phyloP scores from a whole-genome alignment of 2,888 invertebrate genomes.

The Macrosiphum euphorbiae region DNA sequence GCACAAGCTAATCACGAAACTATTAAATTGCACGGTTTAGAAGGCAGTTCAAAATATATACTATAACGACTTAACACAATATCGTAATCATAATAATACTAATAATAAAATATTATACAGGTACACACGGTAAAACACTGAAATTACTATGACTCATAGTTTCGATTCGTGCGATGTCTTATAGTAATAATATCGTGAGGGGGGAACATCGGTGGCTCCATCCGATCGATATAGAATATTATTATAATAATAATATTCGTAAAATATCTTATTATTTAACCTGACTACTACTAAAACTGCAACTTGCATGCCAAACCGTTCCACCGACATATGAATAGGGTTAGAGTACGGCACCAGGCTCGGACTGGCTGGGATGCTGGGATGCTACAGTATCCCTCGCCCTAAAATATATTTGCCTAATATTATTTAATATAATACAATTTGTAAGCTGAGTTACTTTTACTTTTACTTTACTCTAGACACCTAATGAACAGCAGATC shows the following conservation, averaged over 20 bases:
- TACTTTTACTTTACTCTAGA: too few relatives aligned
- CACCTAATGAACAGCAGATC: too few relatives aligned
- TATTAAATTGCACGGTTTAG: constrained; percentile 32
- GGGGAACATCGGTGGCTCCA: neutral
- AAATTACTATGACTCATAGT: neutral
- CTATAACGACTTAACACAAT: neutral
- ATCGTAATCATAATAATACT: neutral
- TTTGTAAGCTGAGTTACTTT: too few relatives aligned
- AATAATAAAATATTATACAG: neutral
- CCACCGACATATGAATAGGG: neutral
- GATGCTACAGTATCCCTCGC: too few relatives aligned
- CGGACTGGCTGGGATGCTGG: too few relatives aligned
- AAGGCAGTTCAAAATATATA: constrained; percentile 31
- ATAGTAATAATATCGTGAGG: neutral
- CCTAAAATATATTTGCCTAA: too few relatives aligned
- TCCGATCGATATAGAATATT: neutral
- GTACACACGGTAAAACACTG: neutral
- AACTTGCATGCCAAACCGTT: neutral
- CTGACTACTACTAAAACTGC: neutral
- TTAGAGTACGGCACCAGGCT: too few relatives aligned
- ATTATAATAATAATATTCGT: too few relatives aligned
- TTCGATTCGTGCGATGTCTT: neutral
- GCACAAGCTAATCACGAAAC: constrained; percentile 54
- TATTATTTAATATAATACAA: too few relatives aligned
- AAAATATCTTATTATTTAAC: too few relatives aligned